These are phyloP conservation scores for Sibirionetta formosa DNA, from an alignment of 2,797 vertebrate species.

Conservation along the genomic window DNA sequence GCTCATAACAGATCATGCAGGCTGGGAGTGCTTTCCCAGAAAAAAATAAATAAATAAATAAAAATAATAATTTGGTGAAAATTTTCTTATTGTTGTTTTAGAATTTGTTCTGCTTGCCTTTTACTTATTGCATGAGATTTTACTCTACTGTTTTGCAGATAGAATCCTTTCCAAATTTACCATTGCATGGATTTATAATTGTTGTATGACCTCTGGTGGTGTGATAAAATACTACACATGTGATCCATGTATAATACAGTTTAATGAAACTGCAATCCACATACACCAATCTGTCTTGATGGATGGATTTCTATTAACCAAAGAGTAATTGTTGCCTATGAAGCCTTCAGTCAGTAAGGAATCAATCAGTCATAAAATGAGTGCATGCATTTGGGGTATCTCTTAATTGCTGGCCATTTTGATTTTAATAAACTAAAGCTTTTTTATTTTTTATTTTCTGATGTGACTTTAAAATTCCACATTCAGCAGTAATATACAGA, in stretches of 20 bases:
- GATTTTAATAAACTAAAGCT: not conserved
- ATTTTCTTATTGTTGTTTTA: not conserved
- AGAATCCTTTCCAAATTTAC: not conserved
- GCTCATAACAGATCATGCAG: conserved; percentile 32
- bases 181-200: conserved; percentile 48
- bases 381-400: not conserved
- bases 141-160: not conserved
- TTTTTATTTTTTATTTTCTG: not conserved
- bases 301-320: not conserved
- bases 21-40: conserved; percentile 57
- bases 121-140: conserved; percentile 26
- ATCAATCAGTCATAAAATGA: not conserved
- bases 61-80: not conserved
- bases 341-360: not conserved
- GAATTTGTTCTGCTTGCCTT: conserved; percentile 32
- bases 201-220: conserved; percentile 77
- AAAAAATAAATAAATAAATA: not conserved
- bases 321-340: not conserved
- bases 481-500: not conserved
- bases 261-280: not conserved
- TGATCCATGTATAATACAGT: not conserved
- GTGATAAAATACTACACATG: conserved; percentile 47
- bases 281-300: not conserved
- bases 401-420: not conserved
- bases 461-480: not conserved